Conservation (phyloP, 2,888 invertebrate species). For the Teleogryllus oceanicus region DNA sequence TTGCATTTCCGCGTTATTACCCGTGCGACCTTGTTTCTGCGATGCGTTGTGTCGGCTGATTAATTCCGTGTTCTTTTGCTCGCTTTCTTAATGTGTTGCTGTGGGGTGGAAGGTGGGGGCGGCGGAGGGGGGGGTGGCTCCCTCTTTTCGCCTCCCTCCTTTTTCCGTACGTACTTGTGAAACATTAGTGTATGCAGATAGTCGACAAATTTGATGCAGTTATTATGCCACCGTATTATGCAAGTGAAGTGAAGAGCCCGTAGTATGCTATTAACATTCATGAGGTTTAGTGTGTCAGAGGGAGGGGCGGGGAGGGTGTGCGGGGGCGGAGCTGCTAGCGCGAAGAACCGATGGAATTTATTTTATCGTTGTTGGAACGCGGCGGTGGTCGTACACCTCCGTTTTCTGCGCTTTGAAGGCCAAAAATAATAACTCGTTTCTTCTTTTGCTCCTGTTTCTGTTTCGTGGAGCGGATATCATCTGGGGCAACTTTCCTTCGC, state of each 20-base stretch:
- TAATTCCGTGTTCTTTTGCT: slow-evolving; percentile 9
- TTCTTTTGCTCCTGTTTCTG: neutral
- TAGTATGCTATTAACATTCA: slow-evolving; percentile 18
- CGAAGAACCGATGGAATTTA: slow-evolving; percentile 18
- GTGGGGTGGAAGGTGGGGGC: no score
- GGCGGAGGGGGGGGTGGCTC: neutral
- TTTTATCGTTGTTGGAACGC: slow-evolving; percentile 10
- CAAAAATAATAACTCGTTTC: neutral
- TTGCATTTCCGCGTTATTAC: neutral
- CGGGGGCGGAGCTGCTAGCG: neutral
- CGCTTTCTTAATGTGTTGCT: neutral
- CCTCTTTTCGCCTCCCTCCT: neutral
- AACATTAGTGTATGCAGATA: slow-evolving; percentile 18
- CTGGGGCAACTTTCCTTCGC: slow-evolving; percentile 8
- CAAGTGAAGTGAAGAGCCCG: slow-evolving; percentile 18
- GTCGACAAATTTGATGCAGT: slow-evolving; percentile 18
- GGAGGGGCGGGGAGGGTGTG: neutral
- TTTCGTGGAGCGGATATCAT: neutral
- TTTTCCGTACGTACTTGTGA: neutral
- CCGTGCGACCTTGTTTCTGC: neutral
- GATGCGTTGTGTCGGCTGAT: neutral
- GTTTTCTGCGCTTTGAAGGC: neutral
- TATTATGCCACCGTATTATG: slow-evolving; percentile 18
- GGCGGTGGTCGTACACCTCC: neutral
- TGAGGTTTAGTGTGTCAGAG: slow-evolving; percentile 7